Evolutionary conservation across 2,113 vertebrate species (phyloP).

Genomic region (Bufo bufo): DNA sequence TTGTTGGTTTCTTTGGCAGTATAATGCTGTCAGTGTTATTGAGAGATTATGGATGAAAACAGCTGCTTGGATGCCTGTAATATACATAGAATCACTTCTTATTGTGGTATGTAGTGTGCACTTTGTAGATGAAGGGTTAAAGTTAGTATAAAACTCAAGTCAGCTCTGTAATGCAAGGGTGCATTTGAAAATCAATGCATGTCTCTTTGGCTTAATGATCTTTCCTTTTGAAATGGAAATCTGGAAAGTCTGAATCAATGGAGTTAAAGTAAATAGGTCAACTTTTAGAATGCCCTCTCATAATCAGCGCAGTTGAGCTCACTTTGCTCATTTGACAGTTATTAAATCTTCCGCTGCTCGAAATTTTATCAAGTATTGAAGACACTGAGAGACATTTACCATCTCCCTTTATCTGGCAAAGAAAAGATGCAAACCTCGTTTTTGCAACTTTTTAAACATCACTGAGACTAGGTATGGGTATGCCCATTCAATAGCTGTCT

Average conservation of each 20-base stretch:
- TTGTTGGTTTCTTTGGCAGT: constrained; percentile 25
- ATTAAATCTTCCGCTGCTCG: not conserved
- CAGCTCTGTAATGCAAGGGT: constrained; percentile 60
- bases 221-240: constrained; percentile 68
- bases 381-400: not conserved
- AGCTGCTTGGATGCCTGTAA: constrained; percentile 11
- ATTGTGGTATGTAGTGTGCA: not conserved
- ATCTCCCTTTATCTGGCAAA: too few relatives aligned
- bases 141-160: not conserved
- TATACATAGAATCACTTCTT: not conserved
- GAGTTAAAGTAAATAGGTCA: constrained; percentile 63
- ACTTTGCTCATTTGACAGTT: constrained; percentile 57
- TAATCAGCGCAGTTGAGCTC: constrained; percentile 64
- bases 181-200: constrained; percentile 69
- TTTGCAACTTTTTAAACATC: too few relatives aligned
- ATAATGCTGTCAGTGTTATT: not conserved
- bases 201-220: constrained; percentile 68
- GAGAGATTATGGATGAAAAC: constrained; percentile 11
- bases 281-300: constrained; percentile 50
- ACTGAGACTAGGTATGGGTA: too few relatives aligned
- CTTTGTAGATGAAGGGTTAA: constrained; percentile 37
- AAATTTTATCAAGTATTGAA: not conserved
- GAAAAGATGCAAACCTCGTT: too few relatives aligned
- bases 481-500: too few relatives aligned
- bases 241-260: constrained; percentile 64